phyloP scores from a whole-genome alignment of 2,113 vertebrate species.

The Tichodroma muraria region DNA sequence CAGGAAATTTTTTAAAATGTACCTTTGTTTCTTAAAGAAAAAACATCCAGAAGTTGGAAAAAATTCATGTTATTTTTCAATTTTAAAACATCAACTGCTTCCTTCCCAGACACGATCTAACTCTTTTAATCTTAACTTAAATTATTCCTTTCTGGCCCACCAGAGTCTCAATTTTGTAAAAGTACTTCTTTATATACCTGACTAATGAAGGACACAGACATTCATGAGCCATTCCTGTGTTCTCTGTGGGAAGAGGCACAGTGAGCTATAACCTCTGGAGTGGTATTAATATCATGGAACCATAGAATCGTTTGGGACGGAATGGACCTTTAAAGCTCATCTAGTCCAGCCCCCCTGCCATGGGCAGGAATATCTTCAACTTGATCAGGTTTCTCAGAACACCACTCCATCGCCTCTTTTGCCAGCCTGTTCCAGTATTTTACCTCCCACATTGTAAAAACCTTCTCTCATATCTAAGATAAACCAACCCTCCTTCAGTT shows the following conservation, averaged over 20 bases:
- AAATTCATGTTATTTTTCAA: background rate
- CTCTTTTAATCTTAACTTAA: background rate
- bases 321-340: background rate
- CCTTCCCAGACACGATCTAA: background rate
- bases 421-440: background rate
- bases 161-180: background rate
- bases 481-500: background rate
- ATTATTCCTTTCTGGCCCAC: background rate
- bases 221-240: background rate
- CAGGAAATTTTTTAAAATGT: background rate
- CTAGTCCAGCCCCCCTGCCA: background rate
- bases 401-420: background rate
- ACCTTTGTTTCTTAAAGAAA: background rate
- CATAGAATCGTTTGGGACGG: background rate
- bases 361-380: background rate
- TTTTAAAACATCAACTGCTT: background rate
- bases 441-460: background rate
- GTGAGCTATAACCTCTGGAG: background rate
- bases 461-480: background rate
- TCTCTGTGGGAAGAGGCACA: background rate
- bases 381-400: accelerated
- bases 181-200: background rate
- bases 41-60: background rate
- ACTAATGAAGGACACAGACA: background rate
- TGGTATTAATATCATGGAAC: background rate